Evolutionary conservation across 2,113 vertebrate species (phyloP), one percentile per base, ranked within the genome.

Genomic region (Smithornis capensis): DNA sequence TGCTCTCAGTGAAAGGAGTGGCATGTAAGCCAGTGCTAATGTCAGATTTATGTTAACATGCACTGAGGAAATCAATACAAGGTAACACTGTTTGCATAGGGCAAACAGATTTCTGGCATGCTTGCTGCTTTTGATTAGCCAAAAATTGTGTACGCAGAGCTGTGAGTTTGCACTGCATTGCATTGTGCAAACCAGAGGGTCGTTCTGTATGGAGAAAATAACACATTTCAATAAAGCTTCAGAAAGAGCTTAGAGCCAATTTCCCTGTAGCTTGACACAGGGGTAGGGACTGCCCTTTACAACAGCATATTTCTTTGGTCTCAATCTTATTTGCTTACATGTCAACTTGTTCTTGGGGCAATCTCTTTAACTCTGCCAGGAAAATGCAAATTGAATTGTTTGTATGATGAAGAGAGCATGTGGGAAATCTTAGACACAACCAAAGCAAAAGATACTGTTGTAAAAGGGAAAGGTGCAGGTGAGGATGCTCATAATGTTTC

Each of bases 21-120:
- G 60, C 0, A 17, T 65, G 40, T 67, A 49, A 92, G 65, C 28
- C 28, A 29, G 8, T 60, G 78, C 74, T 97, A 68, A 83, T 85
- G 91, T 74, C 78, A 89, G 70, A 62, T 88, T 92, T 79, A 67
- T 83, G 89, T 90, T 96, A 83, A 89, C 70, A 35, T 56, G 59
- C 1, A 3, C 87, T 4, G 40, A 74, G 78, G 91, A 94, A 88
- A 96, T 91, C 87, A 88, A 87, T 94, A 56, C 59, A 52, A 90
- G 70, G 81, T 67, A 92, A 83, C 33, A 14, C 8, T 91, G 83
- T 94, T 97, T 94, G 70, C 67, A 47, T 33, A 94, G 91, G 45
- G 59, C 87, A 96, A 96, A 94, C 78, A 87, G 77, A 89, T 83
- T 90, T 59, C 96, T 95, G 92, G 83, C 87, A 31, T 14, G 80